Evolutionary conservation across 2,113 vertebrate species (phyloP).

Genomic region (Aegotheles bennettii): DNA sequence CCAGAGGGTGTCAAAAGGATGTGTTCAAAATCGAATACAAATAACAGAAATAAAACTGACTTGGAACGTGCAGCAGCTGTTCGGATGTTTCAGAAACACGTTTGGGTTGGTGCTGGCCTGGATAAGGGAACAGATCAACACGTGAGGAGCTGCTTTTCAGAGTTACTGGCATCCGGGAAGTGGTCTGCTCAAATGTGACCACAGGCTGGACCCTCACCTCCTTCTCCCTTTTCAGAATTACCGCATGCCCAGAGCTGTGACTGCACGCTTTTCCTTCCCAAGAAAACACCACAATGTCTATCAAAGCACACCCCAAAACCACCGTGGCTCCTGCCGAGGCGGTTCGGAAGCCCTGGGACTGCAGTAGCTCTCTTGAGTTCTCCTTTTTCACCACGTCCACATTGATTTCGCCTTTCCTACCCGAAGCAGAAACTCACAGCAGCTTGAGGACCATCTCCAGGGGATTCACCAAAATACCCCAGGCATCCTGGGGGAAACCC

Average conservation of each 20-base stretch:
- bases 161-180: conserved; percentile 17
- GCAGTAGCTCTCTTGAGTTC: neutral
- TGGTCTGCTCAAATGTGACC: neutral
- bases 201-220: neutral
- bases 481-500: neutral
- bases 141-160: fast-evolving
- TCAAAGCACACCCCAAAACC: fast-evolving
- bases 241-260: fast-evolving
- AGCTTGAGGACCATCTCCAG: neutral
- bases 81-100: fast-evolving
- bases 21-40: neutral
- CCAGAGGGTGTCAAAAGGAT: neutral
- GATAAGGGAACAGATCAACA: neutral
- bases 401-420: neutral
- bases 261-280: neutral
- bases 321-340: fast-evolving
- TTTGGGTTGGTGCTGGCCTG: neutral
- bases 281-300: neutral
- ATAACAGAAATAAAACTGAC: neutral
- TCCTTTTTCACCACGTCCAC: fast-evolving
- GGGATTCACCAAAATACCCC: neutral
- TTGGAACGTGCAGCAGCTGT: neutral
- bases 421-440: neutral
- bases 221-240: neutral
- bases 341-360: neutral